These are phyloP conservation scores for Pangasius sanitwongsei DNA, from an alignment of 2,797 vertebrate genomes.

Conservation along the genomic window DNA sequence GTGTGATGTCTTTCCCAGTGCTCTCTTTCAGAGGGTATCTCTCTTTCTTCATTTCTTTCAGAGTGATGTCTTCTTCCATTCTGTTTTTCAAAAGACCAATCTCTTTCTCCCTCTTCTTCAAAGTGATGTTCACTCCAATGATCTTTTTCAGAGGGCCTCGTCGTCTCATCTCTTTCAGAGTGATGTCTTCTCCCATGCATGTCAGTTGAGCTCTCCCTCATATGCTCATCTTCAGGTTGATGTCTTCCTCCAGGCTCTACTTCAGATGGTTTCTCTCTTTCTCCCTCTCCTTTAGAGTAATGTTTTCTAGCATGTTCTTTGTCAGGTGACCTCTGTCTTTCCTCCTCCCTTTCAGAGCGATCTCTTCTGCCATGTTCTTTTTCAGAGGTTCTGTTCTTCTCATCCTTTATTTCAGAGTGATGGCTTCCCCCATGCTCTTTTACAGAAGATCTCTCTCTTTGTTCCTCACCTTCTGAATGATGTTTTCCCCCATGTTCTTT, in stretches of 20 bases:
- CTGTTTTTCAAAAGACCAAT: background rate
- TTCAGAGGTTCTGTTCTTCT: background rate
- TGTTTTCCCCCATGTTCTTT: conserved; percentile 7
- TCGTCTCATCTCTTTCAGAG: background rate
- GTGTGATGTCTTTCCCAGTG: conserved; percentile 22
- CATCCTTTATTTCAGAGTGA: background rate
- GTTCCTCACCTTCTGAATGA: background rate
- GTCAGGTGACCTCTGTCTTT: background rate
- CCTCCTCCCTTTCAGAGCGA: conserved; percentile 33
- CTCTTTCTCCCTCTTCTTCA: background rate
- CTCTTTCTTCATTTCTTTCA: conserved; percentile 22
- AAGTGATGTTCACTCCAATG: conserved; percentile 32
- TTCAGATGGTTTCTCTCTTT: background rate
- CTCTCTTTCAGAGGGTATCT: background rate
- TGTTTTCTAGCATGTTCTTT: conserved; percentile 19
- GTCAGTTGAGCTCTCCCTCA: background rate
- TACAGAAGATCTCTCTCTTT: conserved; percentile 5
- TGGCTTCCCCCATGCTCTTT: background rate
- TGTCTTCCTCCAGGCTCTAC: background rate
- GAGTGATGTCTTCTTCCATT: background rate
- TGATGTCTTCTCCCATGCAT: background rate
- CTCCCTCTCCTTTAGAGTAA: background rate
- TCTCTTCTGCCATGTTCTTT: conserved; percentile 49
- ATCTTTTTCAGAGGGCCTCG: background rate
- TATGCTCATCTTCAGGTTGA: background rate